A percentile compares a stretch with the other conserved stretches of the same genome.
phyloP scores from a whole-genome alignment of 2,797 vertebrate genomes.

The Ctenopoma kingsleyae region DNA sequence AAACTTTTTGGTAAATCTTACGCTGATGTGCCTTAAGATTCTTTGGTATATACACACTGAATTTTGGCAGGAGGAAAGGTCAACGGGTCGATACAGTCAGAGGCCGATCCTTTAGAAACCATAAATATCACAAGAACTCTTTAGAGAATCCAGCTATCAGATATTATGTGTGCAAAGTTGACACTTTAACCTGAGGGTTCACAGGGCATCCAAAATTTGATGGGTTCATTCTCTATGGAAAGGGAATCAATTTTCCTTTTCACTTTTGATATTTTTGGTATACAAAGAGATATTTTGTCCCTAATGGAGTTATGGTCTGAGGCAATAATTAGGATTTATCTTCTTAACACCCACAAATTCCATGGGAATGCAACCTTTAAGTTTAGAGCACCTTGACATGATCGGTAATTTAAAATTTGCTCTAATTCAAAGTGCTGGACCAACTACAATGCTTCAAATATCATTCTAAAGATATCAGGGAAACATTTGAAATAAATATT shows the following conservation, averaged over 20 bases:
- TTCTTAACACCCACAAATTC: neutral
- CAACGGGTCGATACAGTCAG: neutral
- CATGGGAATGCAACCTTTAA: neutral
- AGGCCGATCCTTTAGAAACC: neutral
- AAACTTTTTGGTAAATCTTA: constrained; percentile 20
- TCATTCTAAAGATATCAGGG: no score
- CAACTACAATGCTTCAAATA: no score
- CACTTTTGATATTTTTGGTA: neutral
- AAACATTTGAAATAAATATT: neutral
- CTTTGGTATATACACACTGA: neutral
- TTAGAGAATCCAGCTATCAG: neutral
- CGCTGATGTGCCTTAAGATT: neutral
- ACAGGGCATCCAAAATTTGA: neutral
- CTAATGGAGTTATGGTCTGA: neutral
- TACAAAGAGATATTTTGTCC: neutral
- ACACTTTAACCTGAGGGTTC: neutral
- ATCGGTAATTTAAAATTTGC: neutral
- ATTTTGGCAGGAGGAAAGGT: constrained; percentile 10
- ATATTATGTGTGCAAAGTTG: neutral
- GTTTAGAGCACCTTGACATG: neutral
- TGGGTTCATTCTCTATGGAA: neutral
- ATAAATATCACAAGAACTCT: neutral
- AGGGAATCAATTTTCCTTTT: neutral
- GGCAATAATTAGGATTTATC: neutral
- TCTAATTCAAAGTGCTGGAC: no score